phyloP scores from a whole-genome alignment of 2,888 invertebrate genomes.

The Villa cingulata region DNA sequence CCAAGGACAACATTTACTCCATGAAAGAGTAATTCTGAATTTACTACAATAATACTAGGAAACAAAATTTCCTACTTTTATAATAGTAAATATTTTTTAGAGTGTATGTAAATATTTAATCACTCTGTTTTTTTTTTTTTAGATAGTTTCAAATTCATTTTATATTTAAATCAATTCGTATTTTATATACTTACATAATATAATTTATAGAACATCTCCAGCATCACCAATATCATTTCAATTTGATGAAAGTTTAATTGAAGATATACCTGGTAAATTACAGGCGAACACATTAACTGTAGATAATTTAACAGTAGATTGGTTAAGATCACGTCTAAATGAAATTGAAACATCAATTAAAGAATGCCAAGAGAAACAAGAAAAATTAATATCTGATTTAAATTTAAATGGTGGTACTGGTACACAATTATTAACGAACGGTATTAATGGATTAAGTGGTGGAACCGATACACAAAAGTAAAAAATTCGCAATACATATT shows the following conservation, averaged over 20 bases:
- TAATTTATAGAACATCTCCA: slow-evolving; percentile 53
- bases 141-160: neutral
- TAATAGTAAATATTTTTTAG: too few relatives aligned
- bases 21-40: too few relatives aligned
- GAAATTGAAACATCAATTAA: slow-evolving; percentile 69
- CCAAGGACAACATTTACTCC: too few relatives aligned
- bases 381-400: slow-evolving; percentile 41
- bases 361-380: slow-evolving; percentile 59
- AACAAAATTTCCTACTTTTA: too few relatives aligned
- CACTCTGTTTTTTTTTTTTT: neutral
- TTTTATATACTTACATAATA: too few relatives aligned
- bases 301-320: slow-evolving; percentile 84
- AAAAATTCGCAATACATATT: neutral
- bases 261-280: slow-evolving; percentile 76
- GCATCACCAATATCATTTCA: slow-evolving; percentile 63
- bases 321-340: slow-evolving; percentile 63
- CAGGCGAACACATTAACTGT: slow-evolving; percentile 79
- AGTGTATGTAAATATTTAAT: too few relatives aligned
- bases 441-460: slow-evolving; percentile 40
- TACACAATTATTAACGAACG: slow-evolving; percentile 38
- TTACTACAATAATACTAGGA: too few relatives aligned
- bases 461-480: slow-evolving; percentile 35
- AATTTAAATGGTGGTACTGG: slow-evolving; percentile 21
- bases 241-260: slow-evolving; percentile 77
- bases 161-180: too few relatives aligned